These are phyloP conservation scores for Drosophila nebulosa DNA, from an alignment of 1,140 invertebrate species.

Conservation along the genomic window DNA sequence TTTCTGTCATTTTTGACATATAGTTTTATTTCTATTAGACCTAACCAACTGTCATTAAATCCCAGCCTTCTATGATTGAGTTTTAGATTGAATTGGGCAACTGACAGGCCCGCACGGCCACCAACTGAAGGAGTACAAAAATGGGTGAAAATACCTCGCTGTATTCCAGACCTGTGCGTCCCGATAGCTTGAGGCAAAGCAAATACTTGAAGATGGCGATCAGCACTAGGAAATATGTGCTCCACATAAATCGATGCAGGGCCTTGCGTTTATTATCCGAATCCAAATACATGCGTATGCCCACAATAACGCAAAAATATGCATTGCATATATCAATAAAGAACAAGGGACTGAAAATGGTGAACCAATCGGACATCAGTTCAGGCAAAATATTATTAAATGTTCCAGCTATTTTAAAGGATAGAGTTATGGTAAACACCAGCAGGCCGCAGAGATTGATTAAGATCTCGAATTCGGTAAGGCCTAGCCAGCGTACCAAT, in stretches of 20 bases:
- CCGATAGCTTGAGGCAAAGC: conserved; percentile 92
- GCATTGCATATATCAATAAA: conserved; percentile 94
- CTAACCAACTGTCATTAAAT: no score
- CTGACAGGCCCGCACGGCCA: conserved; percentile 96
- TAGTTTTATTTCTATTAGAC: no score
- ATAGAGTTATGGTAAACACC: conserved; percentile 91
- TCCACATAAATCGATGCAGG: conserved; percentile 91
- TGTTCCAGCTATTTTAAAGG: conserved; percentile 87
- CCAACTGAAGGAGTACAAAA: conserved; percentile 93
- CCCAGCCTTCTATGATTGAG: no score
- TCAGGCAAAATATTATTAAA: conserved; percentile 81
- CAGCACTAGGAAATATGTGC: conserved; percentile 90
- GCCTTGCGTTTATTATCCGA: conserved; percentile 88
- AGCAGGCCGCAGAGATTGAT: conserved; percentile 91
- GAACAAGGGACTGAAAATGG: conserved; percentile 94
- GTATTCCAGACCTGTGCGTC: conserved; percentile 90
- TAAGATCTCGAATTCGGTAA: conserved; percentile 97
- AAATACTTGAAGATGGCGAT: conserved; percentile 96
- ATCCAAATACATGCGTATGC: conserved; percentile 94
- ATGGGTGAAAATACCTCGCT: conserved; percentile 96
- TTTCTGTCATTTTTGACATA: no score
- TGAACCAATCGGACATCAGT: conserved; percentile 87
- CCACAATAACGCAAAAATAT: conserved; percentile 96
- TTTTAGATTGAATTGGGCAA: conserved; percentile 82
- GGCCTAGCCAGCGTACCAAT: conserved; percentile 94